phyloP scores from a whole-genome alignment of 2,888 invertebrate genomes.

The Drosophila anomalata region DNA sequence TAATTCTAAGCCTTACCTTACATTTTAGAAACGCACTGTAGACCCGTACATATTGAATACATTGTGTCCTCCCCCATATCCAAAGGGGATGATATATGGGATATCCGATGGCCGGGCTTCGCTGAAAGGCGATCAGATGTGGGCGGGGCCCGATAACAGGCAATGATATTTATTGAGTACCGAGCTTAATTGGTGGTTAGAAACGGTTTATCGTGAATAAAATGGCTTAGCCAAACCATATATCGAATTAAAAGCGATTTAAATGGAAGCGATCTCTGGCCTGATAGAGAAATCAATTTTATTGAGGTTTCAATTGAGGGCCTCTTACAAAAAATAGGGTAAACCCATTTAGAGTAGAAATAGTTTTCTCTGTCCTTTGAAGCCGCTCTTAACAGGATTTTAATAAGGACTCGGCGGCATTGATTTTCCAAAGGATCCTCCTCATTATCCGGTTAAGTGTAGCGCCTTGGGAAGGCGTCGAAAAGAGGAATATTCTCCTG shows the following conservation, averaged over 20 bases:
- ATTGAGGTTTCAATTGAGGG: slow-evolving; percentile 13
- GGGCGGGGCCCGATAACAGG: slow-evolving; percentile 33
- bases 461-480: slow-evolving; percentile 24
- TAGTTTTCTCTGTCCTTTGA: background rate
- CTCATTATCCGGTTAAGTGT: slow-evolving; percentile 36
- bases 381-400: slow-evolving; percentile 1
- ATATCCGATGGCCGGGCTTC: slow-evolving; percentile 56
- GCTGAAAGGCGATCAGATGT: slow-evolving; percentile 48
- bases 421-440: slow-evolving; percentile 27
- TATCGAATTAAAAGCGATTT: slow-evolving; percentile 12
- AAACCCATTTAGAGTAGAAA: too few relatives aligned
- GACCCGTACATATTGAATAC: slow-evolving; percentile 15
- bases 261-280: slow-evolving; percentile 1
- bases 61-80: slow-evolving; percentile 14
- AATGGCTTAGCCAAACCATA: slow-evolving; percentile 24
- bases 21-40: slow-evolving; percentile 17
- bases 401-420: slow-evolving; percentile 9
- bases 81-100: slow-evolving; percentile 47
- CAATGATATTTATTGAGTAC: slow-evolving; percentile 30
- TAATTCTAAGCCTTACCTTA: slow-evolving; percentile 15
- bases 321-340: too few relatives aligned
- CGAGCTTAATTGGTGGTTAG: slow-evolving; percentile 38
- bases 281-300: slow-evolving; percentile 5
- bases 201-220: slow-evolving; percentile 22
- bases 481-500: slow-evolving; percentile 6